Evolutionary conservation across 2,113 vertebrate genomes (phyloP).

Genomic region (Pleuronectes platessa): DNA sequence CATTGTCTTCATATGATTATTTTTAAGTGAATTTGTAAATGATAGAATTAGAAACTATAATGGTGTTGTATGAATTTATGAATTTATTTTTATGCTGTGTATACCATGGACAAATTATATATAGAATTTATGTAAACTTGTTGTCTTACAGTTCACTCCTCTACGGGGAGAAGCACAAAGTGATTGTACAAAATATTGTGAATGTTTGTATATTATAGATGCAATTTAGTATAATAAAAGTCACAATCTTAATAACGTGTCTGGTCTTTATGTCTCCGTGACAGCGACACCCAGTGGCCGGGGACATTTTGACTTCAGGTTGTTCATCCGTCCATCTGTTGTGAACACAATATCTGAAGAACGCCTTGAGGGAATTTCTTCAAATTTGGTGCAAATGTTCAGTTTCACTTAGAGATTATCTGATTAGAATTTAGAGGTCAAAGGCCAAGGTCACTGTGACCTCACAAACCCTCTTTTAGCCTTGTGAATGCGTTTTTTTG

Average conservation of each 20-base stretch:
- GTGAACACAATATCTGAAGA: too few species aligned
- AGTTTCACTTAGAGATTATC: too few species aligned
- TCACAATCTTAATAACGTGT: slow-evolving; percentile 54
- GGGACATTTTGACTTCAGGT: neutral
- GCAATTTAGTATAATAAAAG: slow-evolving; percentile 83
- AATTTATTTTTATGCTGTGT: slow-evolving; percentile 81
- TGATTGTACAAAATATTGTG: slow-evolving; percentile 84
- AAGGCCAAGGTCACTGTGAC: too few species aligned
- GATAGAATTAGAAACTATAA: slow-evolving; percentile 75
- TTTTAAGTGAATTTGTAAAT: slow-evolving; percentile 79
- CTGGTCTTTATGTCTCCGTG: neutral
- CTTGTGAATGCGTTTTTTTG: too few species aligned
- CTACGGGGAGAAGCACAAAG: slow-evolving; percentile 76
- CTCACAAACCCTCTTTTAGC: too few species aligned
- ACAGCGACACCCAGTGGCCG: too few species aligned
- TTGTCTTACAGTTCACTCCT: slow-evolving; percentile 75
- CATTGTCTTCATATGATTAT: slow-evolving; percentile 77
- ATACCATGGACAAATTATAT: slow-evolving; percentile 70
- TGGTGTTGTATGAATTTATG: slow-evolving; percentile 67
- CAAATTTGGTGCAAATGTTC: too few species aligned
- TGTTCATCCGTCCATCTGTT: too few species aligned
- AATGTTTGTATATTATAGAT: slow-evolving; percentile 84
- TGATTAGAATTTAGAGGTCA: too few species aligned
- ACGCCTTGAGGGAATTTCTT: too few species aligned
- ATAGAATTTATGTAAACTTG: slow-evolving; percentile 77